These are phyloP conservation scores for Gracilinanus agilis DNA, from an alignment of 2,113 vertebrate genomes.

Conservation along the genomic window DNA sequence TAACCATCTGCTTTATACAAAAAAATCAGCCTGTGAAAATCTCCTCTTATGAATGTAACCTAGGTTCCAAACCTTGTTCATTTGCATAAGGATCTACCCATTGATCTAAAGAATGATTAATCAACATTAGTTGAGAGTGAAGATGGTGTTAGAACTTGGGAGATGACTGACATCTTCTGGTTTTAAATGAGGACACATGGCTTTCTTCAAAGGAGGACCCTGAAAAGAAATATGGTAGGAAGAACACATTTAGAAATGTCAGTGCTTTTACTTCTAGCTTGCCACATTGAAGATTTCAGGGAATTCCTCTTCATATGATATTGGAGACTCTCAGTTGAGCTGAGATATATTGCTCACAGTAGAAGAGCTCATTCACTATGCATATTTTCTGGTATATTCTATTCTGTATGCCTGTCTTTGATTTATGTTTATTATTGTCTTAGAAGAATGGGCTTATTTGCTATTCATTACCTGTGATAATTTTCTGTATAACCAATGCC, in stretches of 20 bases:
- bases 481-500: background rate
- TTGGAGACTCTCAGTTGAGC: background rate
- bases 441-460: background rate
- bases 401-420: background rate
- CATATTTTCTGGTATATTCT: background rate
- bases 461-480: background rate
- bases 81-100: background rate
- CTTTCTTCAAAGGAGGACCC: background rate
- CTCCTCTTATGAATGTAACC: background rate
- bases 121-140: background rate
- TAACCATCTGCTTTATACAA: background rate
- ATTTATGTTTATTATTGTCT: background rate
- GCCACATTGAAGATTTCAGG: background rate
- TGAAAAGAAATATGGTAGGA: background rate
- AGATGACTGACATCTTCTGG: background rate
- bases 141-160: background rate
- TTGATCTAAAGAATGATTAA: background rate
- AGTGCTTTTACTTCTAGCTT: background rate
- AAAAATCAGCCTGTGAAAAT: background rate
- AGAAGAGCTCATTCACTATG: background rate
- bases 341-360: background rate
- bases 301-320: background rate
- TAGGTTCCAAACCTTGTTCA: background rate
- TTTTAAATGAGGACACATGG: background rate
- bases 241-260: background rate